Base-by-base conservation (phyloP, 2,113 vertebrate genomes). In the Phalacrocorax carbo region DNA sequence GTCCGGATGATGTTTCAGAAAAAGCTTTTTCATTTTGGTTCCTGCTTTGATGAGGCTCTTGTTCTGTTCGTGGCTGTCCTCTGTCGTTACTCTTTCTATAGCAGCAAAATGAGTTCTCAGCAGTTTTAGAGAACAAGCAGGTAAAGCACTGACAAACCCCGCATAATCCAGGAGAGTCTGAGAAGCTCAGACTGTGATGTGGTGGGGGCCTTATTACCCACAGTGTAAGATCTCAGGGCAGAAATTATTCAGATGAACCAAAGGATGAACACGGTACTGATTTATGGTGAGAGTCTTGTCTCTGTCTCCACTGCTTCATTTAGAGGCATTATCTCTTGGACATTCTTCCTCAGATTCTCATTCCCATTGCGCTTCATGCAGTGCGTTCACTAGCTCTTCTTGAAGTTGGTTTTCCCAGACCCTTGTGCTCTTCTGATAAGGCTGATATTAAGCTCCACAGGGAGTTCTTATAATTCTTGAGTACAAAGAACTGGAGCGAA, bases 381-480 rank as follows among this genome's bases (percentile, higher is more conserved):
- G 54, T 80, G 42, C 46, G 22, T 80, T 86, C 75, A 18, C 58
- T 66, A 8, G 40, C 58, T 92, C 30, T 1, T 34, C 73, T 21
- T 46, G 88, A 93, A 85, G 73, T 95, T 66, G 81, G 58, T 46
- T 94, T 94, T 89, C 78, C 93, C 91, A 94, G 93, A 82, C 57
- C 86, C 70, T 72, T 85, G 54, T 55, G 30, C 62, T 82, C 80
- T 29, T 84, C 30, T 1, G 46, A 26, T 76, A 70, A 82, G 54
- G 71, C 86, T 88, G 95, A 66, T 82, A 82, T 21, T 77, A 20
- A 91, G 42, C 86, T 87, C 95, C 95, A 27, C 66, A 79, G 89
- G 94, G 93, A 93, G 57, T 68, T 93, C 85, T 84, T 91, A 60
- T 94, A 93, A 69, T 85, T 91, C 73, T 87, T 77, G 51, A 38